Conservation (phyloP, 1,140 invertebrate species). For the Sminthurides bifidus region DNA sequence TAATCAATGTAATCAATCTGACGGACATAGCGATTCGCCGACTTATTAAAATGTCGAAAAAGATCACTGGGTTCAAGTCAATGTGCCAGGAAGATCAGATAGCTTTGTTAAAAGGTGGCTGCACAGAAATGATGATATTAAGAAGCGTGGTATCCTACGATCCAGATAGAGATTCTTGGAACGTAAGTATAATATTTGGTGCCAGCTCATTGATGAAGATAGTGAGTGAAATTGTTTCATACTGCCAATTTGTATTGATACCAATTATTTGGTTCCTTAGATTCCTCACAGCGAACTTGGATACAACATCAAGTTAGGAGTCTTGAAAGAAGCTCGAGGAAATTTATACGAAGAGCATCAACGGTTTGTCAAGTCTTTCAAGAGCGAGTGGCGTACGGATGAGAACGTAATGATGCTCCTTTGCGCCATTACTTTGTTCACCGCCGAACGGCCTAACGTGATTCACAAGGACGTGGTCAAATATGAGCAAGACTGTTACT, state of each 20-base stretch:
- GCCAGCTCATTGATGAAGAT: constrained; percentile 57
- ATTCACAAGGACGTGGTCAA: constrained; percentile 72
- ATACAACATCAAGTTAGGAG: constrained; percentile 60
- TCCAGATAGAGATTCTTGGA: constrained; percentile 69
- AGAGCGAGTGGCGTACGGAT: constrained; percentile 63
- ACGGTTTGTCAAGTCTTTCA: constrained; percentile 66
- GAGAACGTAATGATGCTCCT: constrained; percentile 80
- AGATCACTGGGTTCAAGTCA: constrained; percentile 72
- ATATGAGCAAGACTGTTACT: constrained; percentile 61
- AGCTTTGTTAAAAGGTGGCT: constrained; percentile 73
- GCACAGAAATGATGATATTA: constrained; percentile 84
- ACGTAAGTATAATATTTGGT: constrained; percentile 40
- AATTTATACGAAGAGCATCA: constrained; percentile 75
- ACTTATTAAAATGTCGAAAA: constrained; percentile 83
- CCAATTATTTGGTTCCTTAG: constrained; percentile 38
- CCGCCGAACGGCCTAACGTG: constrained; percentile 63
- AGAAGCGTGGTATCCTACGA: constrained; percentile 79
- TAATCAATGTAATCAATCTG: constrained; percentile 75
- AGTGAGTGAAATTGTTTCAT: constrained; percentile 70
- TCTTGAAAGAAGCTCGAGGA: constrained; percentile 72
- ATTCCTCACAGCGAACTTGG: constrained; percentile 61
- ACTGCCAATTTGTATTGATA: too few relatives aligned
- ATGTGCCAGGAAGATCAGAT: constrained; percentile 87
- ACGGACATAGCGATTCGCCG: constrained; percentile 79
- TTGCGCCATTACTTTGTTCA: constrained; percentile 78